Evolutionary conservation across 1,140 invertebrate species (phyloP).

Genomic region (Luehdorfia chinensis): DNA sequence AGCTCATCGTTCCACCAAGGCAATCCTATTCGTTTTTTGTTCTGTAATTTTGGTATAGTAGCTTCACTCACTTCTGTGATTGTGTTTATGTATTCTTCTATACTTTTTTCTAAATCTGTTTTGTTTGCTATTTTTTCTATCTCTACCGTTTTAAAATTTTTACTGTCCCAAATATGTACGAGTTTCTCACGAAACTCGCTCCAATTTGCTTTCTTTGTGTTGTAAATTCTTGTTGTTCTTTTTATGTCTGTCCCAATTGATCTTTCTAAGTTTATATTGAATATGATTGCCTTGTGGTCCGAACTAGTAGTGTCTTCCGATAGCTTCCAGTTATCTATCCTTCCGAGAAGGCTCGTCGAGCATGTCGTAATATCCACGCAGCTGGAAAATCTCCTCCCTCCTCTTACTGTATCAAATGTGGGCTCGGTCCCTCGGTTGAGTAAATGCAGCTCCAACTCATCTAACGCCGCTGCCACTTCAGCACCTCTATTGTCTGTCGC

Average conservation of each 20-base stretch:
- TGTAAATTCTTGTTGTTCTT: not conserved
- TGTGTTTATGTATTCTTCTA: not conserved
- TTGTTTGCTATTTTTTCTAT: not conserved
- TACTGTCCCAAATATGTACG: not conserved
- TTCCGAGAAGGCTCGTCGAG: not conserved
- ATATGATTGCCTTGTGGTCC: no score
- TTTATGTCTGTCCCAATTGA: not conserved
- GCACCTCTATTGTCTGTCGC: constrained; percentile 5
- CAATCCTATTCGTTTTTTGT: no score
- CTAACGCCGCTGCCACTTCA: not conserved
- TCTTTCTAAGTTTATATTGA: not conserved
- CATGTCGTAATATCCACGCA: constrained; percentile 13
- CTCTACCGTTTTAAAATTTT: not conserved
- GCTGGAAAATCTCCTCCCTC: not conserved
- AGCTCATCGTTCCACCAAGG: no score
- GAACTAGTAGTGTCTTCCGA: no score
- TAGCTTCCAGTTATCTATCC: no score
- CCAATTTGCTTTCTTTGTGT: no score
- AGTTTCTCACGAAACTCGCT: not conserved
- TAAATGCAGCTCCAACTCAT: constrained; percentile 11
- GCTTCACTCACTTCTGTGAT: not conserved
- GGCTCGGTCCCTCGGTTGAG: constrained; percentile 18
- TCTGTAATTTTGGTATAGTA: not conserved
- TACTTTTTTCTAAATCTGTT: not conserved
- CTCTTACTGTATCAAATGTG: constrained; percentile 19